Base-by-base conservation (phyloP, 2,797 vertebrate genomes). In the Lagocephalus sceleratus region DNA sequence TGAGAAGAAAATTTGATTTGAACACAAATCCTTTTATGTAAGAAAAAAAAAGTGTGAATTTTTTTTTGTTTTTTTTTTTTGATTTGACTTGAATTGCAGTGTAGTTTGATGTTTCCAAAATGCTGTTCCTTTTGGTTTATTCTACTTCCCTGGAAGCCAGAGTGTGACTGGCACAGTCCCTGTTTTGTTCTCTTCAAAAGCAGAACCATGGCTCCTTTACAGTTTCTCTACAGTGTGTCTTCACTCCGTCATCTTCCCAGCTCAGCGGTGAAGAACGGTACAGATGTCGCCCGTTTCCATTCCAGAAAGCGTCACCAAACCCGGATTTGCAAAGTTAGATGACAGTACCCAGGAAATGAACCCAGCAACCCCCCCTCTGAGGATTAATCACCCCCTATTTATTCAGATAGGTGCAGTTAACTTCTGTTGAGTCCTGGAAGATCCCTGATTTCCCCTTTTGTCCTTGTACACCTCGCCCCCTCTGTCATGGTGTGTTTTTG, bases 71-170 rank as follows among this genome's bases (percentile, higher is more conserved):
- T 90, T 80, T 48, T 48, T 25, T n/a, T 88, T 85, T 90, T 90
- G 79, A 86, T 90, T 90, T 91, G 90, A 91, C 90, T 91, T 91
- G 90, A 89, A 84, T 84, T 89, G 82, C 83, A 82, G 81, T 87
- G 81, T 85, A 82, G 81, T 88, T 87, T 89, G 68, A 76, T 82
- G 77, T 87, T 88, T 89, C 79, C 82, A 78, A 88, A 90, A 90
- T 89, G 88, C 88, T 90, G 89, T 89, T 85, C n/a, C 54, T n/a
- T 48, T 60, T 47, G n/a, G 6, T 59, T 57, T 40, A 38, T 17
- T 52, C 41, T 16, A 46, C 2, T 73, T 70, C 20, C 29, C 29
- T 61, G n/a, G 66, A 82, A 87, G 65, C 60, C 74, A 69, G 66
- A 69, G 66, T 75, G 60, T 79, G 68, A 63, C 57, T 62, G 47